Evolutionary conservation across 2,888 invertebrate species (phyloP).

Genomic region (Noctua pronuba): DNA sequence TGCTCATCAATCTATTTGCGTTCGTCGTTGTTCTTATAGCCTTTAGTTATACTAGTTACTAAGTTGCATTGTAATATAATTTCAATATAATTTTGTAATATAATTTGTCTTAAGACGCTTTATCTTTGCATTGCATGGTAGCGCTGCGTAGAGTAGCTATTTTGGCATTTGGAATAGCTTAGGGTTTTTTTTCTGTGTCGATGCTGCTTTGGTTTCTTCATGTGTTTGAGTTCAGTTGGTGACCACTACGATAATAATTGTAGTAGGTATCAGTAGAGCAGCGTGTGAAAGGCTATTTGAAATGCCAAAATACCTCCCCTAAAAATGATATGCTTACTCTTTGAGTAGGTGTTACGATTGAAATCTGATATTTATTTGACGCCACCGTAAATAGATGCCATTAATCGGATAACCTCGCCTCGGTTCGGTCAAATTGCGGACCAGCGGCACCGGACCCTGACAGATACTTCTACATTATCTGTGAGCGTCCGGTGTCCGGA

Average conservation of each 20-base stretch:
- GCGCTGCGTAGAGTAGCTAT: background rate
- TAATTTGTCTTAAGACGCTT: background rate
- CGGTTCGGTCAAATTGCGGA: background rate
- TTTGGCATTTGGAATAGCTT: background rate
- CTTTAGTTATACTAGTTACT: conserved; percentile 2
- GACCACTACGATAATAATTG: background rate
- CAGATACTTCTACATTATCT: background rate
- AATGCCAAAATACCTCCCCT: background rate
- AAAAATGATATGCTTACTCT: too few species aligned
- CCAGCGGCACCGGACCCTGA: background rate
- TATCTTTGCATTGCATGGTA: background rate
- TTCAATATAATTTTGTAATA: background rate
- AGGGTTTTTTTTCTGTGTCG: background rate
- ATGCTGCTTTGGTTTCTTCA: background rate
- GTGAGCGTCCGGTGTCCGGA: background rate
- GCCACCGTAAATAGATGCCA: background rate
- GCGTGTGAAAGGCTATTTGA: background rate
- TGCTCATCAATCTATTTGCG: conserved; percentile 22
- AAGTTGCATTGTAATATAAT: background rate
- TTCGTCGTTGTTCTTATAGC: background rate
- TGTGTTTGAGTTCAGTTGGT: background rate
- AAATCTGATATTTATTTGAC: background rate
- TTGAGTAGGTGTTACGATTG: background rate
- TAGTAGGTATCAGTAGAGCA: background rate
- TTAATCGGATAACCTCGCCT: background rate